Base-by-base conservation (phyloP, 92 coral and sea anemone species). In the Epizoanthus illoricatus region DNA sequence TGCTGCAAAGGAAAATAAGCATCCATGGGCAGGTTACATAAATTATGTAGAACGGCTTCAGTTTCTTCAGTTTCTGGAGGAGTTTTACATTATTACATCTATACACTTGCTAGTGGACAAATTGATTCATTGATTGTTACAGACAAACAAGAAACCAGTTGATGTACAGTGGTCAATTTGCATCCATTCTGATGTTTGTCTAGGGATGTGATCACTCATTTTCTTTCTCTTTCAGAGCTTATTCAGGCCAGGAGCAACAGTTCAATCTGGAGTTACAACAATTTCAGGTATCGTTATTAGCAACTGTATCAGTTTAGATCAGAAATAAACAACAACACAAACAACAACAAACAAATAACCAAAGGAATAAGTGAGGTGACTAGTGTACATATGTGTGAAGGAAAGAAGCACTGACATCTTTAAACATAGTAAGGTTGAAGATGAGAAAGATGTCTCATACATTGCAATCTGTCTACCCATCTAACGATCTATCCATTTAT, bases 221-320 rank as follows among this genome's bases (percentile, higher is more conserved):
- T 19, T 69, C 40, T 71, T 39, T 9, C 78, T 68, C 57, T 45
- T 41, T 11, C 74, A 87, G 87, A 75, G 73, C 36, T 36, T 75
- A 2, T 87, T 82, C 66, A 63, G 58, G 43, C 90, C 81, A 75
- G 71, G 23, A 57, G 79, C 87, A 65, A 73, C 86, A 8, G 74
- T 88, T 79, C 79, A 85, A 69, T 72, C 88, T 17, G 86, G 79
- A 75, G 89, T 89, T 39, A 81, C 92, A 17, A 89, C 92, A 15
- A 89, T 89, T 55, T 89, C 92, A 85, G 92, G 92, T 89, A 73
- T 55, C 12, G 47, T 70, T 9, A 40, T 11, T 8, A 49, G 55
- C 69, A 13, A 52, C 24, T 8, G 23, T 56, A 20, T 60, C 47
- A 20, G 74, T 69, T 33, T 49, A 69, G 45, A 18, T 17, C n/a